Percentiles rank a stretch among this genome's conserved stretches.
These are phyloP conservation scores for Diadophis punctatus DNA, from an alignment of 2,113 vertebrate species.

Conservation along the genomic window DNA sequence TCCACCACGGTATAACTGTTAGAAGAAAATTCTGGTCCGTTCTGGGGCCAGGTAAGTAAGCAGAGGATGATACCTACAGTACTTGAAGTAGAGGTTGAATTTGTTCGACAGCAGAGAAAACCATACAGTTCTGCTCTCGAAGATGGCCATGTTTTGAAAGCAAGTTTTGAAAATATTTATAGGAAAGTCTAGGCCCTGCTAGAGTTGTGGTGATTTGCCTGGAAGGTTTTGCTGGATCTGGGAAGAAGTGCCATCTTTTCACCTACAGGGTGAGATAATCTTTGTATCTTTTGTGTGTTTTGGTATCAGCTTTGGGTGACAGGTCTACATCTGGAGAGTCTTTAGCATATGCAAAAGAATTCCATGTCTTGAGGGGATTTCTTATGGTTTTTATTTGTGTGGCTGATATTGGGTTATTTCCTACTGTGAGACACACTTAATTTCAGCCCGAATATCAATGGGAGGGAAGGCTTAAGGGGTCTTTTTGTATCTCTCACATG, in stretches of 20 bases:
- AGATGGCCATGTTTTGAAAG: not conserved
- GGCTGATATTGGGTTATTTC: too few species aligned
- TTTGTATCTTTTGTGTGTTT: not conserved
- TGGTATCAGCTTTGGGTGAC: not conserved
- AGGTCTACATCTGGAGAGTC: not conserved
- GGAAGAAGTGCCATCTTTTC: not conserved
- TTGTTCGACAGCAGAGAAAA: not conserved
- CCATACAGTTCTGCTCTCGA: not conserved
- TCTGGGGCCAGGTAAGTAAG: not conserved
- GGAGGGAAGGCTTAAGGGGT: too few species aligned
- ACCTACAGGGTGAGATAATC: not conserved
- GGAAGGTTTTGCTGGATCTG: not conserved
- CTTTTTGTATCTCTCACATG: too few species aligned
- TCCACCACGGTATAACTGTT: too few species aligned
- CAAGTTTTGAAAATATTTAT: not conserved
- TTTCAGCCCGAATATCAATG: too few species aligned
- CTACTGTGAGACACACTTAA: too few species aligned
- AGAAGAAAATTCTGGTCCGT: not conserved
- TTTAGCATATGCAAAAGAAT: not conserved
- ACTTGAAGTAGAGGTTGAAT: not conserved
- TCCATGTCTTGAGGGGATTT: not conserved
- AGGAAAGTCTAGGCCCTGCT: not conserved
- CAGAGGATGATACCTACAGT: not conserved
- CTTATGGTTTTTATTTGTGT: too few species aligned
- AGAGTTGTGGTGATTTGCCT: not conserved